A percentile compares a stretch with the other conserved stretches of the same genome.
These are phyloP conservation scores for Oreochromis spilurus DNA, from an alignment of 2,113 vertebrate species.

Conservation along the genomic window DNA sequence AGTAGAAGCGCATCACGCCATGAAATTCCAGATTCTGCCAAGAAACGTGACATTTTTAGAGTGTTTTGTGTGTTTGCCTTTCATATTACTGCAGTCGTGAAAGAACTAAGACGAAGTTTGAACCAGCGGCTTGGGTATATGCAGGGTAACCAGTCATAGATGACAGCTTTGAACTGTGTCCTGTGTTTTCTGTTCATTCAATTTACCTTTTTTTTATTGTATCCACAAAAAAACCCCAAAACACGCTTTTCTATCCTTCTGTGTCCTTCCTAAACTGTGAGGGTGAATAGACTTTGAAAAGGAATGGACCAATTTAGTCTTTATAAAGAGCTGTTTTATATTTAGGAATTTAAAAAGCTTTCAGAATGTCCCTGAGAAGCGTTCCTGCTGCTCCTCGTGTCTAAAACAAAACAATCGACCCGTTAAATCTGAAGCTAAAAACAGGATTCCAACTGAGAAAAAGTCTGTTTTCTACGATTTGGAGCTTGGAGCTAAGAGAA, in stretches of 20 bases:
- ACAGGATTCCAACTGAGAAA: not conserved
- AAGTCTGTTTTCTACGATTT: not conserved
- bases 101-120: not conserved
- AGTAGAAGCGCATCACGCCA: slow-evolving; percentile 92
- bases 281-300: not conserved
- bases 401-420: not conserved
- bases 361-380: not conserved
- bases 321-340: not conserved
- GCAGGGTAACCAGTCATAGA: not conserved
- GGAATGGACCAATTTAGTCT: not conserved
- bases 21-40: slow-evolving; percentile 87
- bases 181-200: not conserved
- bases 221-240: fast-evolving
- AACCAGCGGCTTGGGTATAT: fast-evolving
- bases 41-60: not conserved
- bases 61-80: not conserved
- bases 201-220: not conserved
- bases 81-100: not conserved
- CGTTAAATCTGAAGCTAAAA: not conserved
- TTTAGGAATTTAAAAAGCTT: not conserved
- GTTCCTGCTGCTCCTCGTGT: not conserved
- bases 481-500: not conserved
- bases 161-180: not conserved
- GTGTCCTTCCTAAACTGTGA: fast-evolving
- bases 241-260: not conserved